Percentiles rank a stretch among this genome's conserved stretches.
Conservation (phyloP, 2,113 vertebrate species). For the Sisor rabdophorus region DNA sequence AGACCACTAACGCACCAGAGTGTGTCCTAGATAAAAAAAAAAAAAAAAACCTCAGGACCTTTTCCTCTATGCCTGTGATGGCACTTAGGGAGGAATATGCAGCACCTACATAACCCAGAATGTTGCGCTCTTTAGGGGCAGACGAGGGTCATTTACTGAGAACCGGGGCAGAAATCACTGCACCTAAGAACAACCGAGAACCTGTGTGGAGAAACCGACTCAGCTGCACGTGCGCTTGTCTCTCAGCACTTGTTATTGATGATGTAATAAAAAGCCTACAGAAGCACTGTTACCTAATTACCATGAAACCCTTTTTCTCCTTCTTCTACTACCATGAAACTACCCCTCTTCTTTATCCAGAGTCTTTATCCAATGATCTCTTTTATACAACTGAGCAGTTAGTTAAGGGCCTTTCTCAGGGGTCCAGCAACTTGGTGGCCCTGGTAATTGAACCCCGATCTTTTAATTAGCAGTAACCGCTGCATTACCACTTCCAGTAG, state of each 20-base stretch:
- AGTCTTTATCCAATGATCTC: too few relatives aligned
- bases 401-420: too few relatives aligned
- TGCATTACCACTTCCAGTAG: too few relatives aligned
- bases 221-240: neutral
- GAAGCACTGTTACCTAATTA: neutral
- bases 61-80: slow-evolving; percentile 16
- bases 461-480: too few relatives aligned
- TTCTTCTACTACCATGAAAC: too few relatives aligned
- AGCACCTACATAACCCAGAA: slow-evolving; percentile 24
- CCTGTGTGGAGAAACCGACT: neutral
- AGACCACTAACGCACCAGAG: slow-evolving; percentile 3
- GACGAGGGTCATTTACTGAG: slow-evolving; percentile 8
- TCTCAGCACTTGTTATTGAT: neutral
- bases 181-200: slow-evolving; percentile 17
- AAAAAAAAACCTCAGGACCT: slow-evolving; percentile 12
- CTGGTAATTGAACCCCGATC: too few relatives aligned
- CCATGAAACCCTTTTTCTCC: neutral
- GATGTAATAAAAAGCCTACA: slow-evolving; percentile 11
- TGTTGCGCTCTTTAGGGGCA: slow-evolving; percentile 7
- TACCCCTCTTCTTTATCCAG: too few relatives aligned
- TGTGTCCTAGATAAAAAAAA: slow-evolving; percentile 14
- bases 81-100: slow-evolving; percentile 29
- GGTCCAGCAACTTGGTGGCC: too few relatives aligned
- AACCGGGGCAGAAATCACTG: neutral
- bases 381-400: too few relatives aligned